phyloP scores from a whole-genome alignment of 2,888 invertebrate species.

The Osmoderma eremita region DNA sequence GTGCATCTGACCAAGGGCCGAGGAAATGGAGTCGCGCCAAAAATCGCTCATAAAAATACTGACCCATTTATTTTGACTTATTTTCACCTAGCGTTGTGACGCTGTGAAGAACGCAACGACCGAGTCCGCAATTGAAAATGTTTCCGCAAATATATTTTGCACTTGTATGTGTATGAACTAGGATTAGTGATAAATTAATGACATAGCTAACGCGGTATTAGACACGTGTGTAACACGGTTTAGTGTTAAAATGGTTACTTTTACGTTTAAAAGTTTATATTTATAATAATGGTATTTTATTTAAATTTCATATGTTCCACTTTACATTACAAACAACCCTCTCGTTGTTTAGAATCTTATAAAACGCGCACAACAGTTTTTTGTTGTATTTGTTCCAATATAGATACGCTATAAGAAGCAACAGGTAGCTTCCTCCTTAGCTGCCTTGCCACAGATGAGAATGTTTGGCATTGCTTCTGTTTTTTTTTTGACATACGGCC shows the following conservation, averaged over 20 bases:
- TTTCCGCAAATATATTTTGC: slow-evolving; percentile 21
- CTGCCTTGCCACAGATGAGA: background rate
- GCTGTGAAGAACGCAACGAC: background rate
- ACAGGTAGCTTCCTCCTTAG: slow-evolving; percentile 5
- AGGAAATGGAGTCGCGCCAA: slow-evolving; percentile 44
- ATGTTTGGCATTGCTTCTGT: slow-evolving; percentile 8
- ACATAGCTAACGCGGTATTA: no score
- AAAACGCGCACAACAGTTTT: background rate
- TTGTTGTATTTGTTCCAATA: background rate
- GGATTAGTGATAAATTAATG: no score
- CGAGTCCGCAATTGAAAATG: slow-evolving; percentile 1
- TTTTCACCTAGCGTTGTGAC: slow-evolving; percentile 14
- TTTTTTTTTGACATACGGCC: background rate
- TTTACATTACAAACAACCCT: background rate
- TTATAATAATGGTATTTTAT: background rate
- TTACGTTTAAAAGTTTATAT: no score
- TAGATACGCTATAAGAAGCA: background rate
- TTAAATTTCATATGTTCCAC: background rate
- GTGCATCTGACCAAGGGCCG: slow-evolving; percentile 43
- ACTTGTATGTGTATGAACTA: background rate
- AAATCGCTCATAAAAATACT: slow-evolving; percentile 37
- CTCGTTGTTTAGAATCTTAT: background rate
- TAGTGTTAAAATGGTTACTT: no score
- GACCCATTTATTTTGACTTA: slow-evolving; percentile 33
- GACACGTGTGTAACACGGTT: no score